Evolutionary conservation across 2,113 vertebrate species (phyloP).

Genomic region (Dicaeum eximium): DNA sequence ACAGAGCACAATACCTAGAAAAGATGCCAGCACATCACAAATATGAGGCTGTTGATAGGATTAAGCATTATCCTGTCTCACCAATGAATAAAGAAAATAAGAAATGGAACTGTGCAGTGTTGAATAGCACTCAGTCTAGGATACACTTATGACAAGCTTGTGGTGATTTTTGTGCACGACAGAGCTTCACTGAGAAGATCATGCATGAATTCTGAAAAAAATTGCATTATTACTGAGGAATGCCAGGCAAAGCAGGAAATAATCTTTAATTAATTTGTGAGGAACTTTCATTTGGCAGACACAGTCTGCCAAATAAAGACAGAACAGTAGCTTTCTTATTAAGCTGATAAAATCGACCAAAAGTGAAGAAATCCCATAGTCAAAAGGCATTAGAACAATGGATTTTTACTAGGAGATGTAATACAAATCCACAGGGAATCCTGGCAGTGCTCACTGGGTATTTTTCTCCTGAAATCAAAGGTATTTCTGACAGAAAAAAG

Average conservation of each 20-base stretch:
- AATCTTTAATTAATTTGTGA: conserved; percentile 49
- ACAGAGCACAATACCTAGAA: conserved; percentile 11
- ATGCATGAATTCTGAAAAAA: conserved; percentile 40
- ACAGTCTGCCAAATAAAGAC: conserved; percentile 8
- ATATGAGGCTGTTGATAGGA: conserved; percentile 40
- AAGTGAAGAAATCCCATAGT: conserved; percentile 34
- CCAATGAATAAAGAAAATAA: conserved; percentile 34
- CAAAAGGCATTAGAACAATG: conserved; percentile 30
- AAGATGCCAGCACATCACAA: conserved; percentile 42
- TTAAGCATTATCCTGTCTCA: conserved; percentile 50
- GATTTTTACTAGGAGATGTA: conserved; percentile 21
- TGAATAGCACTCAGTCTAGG: not conserved
- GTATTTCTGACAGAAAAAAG: not conserved
- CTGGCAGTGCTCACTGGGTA: not conserved
- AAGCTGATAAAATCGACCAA: conserved; percentile 31
- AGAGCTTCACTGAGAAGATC: conserved; percentile 2
- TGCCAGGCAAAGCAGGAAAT: conserved; percentile 35
- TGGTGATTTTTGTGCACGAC: not conserved
- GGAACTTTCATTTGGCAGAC: conserved; percentile 34
- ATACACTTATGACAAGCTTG: not conserved
- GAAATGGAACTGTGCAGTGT: not conserved
- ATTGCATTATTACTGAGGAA: conserved; percentile 30
- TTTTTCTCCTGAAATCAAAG: conserved; percentile 24
- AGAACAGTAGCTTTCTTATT: conserved; percentile 52
- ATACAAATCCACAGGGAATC: conserved; percentile 46